Percentiles rank a stretch among this genome's conserved stretches.
phyloP scores from a whole-genome alignment of 2,797 vertebrate genomes.

The Denticeps clupeoides region DNA sequence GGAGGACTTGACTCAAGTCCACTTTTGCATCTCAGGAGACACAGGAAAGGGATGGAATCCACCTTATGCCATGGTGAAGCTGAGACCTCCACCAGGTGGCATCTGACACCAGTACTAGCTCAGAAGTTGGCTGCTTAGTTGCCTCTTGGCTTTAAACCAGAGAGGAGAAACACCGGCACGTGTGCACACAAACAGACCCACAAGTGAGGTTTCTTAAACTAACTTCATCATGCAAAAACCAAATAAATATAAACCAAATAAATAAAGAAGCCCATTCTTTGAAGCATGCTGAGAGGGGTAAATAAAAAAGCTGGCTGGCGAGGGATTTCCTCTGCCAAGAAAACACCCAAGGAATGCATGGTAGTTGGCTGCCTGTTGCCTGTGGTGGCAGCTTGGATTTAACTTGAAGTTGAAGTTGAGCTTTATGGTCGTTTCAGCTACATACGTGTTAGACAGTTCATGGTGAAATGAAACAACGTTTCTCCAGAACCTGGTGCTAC shows the following conservation, averaged over 20 bases:
- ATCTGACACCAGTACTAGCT: not conserved
- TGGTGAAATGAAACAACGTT: too few relatives aligned
- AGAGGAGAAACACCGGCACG: not conserved
- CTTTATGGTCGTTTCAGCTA: too few relatives aligned
- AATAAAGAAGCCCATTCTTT: not conserved
- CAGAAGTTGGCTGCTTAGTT: slow-evolving; percentile 14
- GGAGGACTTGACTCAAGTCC: too few relatives aligned
- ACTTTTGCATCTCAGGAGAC: too few relatives aligned
- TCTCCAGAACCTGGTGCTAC: too few relatives aligned
- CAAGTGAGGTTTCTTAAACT: slow-evolving; percentile 5
- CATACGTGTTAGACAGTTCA: too few relatives aligned
- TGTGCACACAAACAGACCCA: slow-evolving; percentile 27
- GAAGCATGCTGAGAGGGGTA: not conserved
- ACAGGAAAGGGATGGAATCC: too few relatives aligned
- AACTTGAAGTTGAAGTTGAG: too few relatives aligned
- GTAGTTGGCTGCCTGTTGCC: not conserved
- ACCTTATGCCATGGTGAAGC: too few relatives aligned
- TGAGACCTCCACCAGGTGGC: not conserved
- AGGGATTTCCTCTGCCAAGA: not conserved
- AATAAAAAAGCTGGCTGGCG: not conserved
- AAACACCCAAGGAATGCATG: not conserved
- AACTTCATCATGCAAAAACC: slow-evolving; percentile 14
- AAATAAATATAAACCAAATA: slow-evolving; percentile 14
- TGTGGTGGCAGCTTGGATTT: not conserved
- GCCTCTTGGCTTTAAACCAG: too few relatives aligned